These are phyloP conservation scores for Botia kubotai DNA, from an alignment of 2,797 vertebrate species.

Conservation along the genomic window DNA sequence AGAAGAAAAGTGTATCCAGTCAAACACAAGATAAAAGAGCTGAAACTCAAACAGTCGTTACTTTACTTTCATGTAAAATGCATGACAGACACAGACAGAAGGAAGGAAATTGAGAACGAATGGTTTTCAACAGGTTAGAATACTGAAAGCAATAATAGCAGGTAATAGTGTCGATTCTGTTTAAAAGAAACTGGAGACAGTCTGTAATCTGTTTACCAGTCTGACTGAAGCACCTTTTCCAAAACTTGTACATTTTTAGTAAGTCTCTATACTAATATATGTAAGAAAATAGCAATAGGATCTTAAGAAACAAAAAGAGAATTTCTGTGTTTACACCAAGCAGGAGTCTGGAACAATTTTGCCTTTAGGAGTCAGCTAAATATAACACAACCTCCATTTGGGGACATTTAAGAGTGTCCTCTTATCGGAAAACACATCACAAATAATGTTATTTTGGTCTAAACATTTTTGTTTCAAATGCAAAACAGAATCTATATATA, in stretches of 20 bases:
- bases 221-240: background rate
- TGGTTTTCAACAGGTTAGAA: constrained; percentile 1
- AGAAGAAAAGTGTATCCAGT: constrained; percentile 20
- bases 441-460: background rate
- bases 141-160: constrained; percentile 5
- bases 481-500: background rate
- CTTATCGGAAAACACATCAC: too few species aligned
- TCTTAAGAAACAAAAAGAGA: too few species aligned
- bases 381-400: too few species aligned
- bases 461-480: background rate
- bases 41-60: constrained; percentile 40
- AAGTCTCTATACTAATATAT: background rate
- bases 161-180: background rate
- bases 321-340: too few species aligned
- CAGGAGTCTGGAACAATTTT: too few species aligned
- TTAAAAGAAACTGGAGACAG: constrained; percentile 34
- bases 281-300: too few species aligned
- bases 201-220: constrained; percentile 14
- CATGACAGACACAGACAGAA: constrained; percentile 19
- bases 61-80: constrained; percentile 46
- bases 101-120: constrained; percentile 17
- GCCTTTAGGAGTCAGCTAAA: too few species aligned
- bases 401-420: too few species aligned
- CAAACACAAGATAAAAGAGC: constrained; percentile 25
- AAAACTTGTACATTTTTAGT: too few species aligned